Evolutionary conservation across 2,113 vertebrate species (phyloP).

Genomic region (Elanus axillaris): DNA sequence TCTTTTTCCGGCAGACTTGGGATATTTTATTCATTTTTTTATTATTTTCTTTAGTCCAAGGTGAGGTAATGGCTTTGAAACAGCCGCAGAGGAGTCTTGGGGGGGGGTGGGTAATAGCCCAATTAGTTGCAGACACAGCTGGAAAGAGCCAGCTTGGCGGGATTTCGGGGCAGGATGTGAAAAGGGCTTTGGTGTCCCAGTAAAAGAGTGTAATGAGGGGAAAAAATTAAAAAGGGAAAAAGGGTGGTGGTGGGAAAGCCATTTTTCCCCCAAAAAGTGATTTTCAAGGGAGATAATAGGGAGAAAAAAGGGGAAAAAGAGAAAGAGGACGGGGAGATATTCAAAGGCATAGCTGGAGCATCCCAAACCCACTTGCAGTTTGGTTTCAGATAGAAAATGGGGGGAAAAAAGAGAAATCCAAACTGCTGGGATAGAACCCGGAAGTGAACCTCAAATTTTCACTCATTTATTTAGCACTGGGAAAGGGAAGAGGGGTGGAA

Average conservation of each 20-base stretch:
- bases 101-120: background rate
- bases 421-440: background rate
- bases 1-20: background rate
- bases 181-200: background rate
- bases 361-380: background rate
- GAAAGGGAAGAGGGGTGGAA: background rate
- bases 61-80: background rate
- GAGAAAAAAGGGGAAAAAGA: background rate
- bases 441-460: background rate
- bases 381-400: background rate
- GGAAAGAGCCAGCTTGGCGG: background rate
- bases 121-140: conserved; percentile 13
- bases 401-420: background rate
- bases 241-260: accelerated
- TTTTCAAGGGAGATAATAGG: background rate
- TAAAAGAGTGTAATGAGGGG: background rate
- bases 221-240: background rate
- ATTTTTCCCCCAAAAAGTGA: accelerated
- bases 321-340: background rate
- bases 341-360: background rate
- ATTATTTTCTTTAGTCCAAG: background rate
- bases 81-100: background rate
- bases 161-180: background rate
- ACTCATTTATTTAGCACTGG: accelerated
- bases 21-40: background rate